phyloP scores from a whole-genome alignment of 2,888 invertebrate species.

The Drosophila niveifrons region DNA sequence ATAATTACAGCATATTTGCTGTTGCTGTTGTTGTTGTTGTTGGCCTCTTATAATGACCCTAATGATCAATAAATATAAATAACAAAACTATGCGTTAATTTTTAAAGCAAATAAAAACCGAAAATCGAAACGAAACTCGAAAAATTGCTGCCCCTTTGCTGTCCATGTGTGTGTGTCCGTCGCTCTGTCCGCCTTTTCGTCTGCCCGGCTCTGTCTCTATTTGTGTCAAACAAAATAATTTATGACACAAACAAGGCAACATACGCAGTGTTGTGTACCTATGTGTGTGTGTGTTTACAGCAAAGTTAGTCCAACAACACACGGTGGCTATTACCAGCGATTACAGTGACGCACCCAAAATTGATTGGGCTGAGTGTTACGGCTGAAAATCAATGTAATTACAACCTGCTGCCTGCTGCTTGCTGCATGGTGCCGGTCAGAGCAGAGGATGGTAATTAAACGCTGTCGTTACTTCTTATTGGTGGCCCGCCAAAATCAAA shows the following conservation, averaged over 20 bases:
- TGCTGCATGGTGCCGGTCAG: constrained; percentile 24
- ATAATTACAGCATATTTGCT: constrained; percentile 58
- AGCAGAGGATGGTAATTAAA: constrained; percentile 58
- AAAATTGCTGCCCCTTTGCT: background rate
- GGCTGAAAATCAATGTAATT: constrained; percentile 76
- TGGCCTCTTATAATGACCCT: constrained; percentile 66
- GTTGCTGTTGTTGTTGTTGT: constrained; percentile 19
- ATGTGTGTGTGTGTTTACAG: constrained; percentile 17
- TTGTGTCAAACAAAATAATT: constrained; percentile 71
- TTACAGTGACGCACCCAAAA: constrained; percentile 67
- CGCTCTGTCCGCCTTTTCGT: constrained; percentile 1
- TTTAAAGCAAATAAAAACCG: constrained; percentile 68
- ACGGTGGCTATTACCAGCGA: constrained; percentile 48
- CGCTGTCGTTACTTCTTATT: constrained; percentile 25
- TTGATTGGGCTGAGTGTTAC: constrained; percentile 57
- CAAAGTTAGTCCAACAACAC: constrained; percentile 39
- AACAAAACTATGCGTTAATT: constrained; percentile 66
- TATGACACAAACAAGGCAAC: constrained; percentile 58
- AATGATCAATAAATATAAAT: constrained; percentile 72
- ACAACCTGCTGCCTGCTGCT: constrained; percentile 23
- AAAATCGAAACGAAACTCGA: constrained; percentile 20
- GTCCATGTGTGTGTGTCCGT: background rate
- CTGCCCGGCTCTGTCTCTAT: constrained; percentile 22
- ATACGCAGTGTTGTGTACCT: constrained; percentile 1
- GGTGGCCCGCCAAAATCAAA: constrained; percentile 60